Base-by-base conservation (phyloP, 2,888 invertebrate species). In the Amphipyra tragopoginis region DNA sequence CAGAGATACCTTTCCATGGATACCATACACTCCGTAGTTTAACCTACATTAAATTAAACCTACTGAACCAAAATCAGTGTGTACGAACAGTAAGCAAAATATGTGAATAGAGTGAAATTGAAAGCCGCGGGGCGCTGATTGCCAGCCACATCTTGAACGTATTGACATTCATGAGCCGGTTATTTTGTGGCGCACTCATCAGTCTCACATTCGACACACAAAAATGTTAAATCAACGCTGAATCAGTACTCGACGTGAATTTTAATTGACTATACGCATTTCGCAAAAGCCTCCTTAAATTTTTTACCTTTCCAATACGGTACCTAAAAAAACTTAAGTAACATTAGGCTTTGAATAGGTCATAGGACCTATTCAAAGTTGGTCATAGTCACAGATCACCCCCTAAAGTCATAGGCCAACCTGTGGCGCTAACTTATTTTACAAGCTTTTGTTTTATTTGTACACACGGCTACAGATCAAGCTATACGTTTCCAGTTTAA, bases 91-190 rank as follows among this genome's bases (percentile, higher is more conserved):
- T 76, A 48, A 61, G 61, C 67, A 72, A 75, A 82, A 77, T 77
- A 76, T 72, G 63, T 90, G 89, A 90, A 91, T 91, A 87, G 87
- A 80, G 79, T 81, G 79, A 89, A 89, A 90, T 90, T 90, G 86
- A 83, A 86, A 83, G 85, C 82, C 70, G 79, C 78, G 81, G 80
- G 83, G 80, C 68, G 77, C 85, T 77, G 77, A 82, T 80, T 82
- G 72, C 72, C 71, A 65, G 51, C 67, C 54, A 65, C 70, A 70
- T 73, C 74, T 66, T 63, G 54, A 40, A 44, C 34, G 62, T 63
- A 81, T 81, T 82, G 80, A 77, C 67, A 81, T 81, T 81, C 82
- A 82, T 80, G 77, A 82, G 34, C 21, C 53, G 68, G 56, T 77
- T 75, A 77, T 78, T 72, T 76, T 64, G 60, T 73, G 78, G 72